Percentiles rank a stretch among this genome's conserved stretches.
These are phyloP conservation scores for Coranthus polyacanthus DNA, from an alignment of 2,797 vertebrate genomes.

Conservation along the genomic window DNA sequence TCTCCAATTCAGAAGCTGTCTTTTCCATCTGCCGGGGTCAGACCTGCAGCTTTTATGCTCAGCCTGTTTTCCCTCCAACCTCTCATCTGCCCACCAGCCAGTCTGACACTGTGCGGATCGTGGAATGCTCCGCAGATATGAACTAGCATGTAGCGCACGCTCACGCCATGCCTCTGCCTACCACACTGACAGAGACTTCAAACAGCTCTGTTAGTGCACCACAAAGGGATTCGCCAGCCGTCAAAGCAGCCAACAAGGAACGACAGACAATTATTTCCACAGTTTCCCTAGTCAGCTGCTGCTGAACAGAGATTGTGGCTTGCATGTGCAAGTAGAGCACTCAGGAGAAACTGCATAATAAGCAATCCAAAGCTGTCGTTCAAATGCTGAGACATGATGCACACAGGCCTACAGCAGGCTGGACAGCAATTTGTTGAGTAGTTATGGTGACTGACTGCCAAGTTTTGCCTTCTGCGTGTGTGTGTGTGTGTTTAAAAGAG, in stretches of 20 bases:
- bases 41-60: constrained; percentile 58
- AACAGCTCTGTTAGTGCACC: constrained; percentile 73
- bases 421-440: constrained; percentile 77
- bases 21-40: constrained; percentile 64
- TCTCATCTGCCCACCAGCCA: constrained; percentile 51
- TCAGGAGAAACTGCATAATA: constrained; percentile 76
- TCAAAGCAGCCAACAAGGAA: constrained; percentile 73
- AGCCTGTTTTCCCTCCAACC: constrained; percentile 31
- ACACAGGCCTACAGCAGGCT: constrained; percentile 49
- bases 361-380: constrained; percentile 74
- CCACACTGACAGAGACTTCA: constrained; percentile 65
- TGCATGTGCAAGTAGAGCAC: constrained; percentile 74
- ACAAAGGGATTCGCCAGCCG: constrained; percentile 69
- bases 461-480: constrained; percentile 35
- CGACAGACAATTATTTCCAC: constrained; percentile 79
- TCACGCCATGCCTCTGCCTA: constrained; percentile 33
- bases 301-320: constrained; percentile 62
- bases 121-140: constrained; percentile 51
- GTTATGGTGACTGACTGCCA: constrained; percentile 70
- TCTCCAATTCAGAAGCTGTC: constrained; percentile 55
- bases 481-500: constrained; percentile 20
- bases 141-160: constrained; percentile 53
- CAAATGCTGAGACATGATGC: constrained; percentile 68
- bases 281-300: constrained; percentile 74
- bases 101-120: constrained; percentile 29